These are phyloP conservation scores for Clarias magur DNA, from an alignment of 2,113 vertebrate species.

Conservation along the genomic window DNA sequence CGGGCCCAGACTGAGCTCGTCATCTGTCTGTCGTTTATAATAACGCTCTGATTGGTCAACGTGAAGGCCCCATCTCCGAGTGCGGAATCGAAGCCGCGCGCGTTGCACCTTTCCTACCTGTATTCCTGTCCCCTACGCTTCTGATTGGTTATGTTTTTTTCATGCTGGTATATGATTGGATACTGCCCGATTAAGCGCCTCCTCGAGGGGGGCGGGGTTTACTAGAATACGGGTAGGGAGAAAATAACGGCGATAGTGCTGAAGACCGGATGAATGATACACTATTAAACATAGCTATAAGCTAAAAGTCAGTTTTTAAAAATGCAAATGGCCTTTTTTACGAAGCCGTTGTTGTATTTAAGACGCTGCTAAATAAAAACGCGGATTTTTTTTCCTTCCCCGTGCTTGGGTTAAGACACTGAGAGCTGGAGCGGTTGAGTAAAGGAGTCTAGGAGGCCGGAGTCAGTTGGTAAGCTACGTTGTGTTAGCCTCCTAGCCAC, in stretches of 20 bases:
- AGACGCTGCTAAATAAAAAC: background rate
- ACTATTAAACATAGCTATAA: background rate
- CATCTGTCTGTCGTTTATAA: too few relatives aligned
- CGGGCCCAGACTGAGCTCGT: background rate
- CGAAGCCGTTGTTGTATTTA: background rate
- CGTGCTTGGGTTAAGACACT: background rate
- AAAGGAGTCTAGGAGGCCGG: constrained; percentile 5
- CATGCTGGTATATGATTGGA: background rate
- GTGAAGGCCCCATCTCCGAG: background rate
- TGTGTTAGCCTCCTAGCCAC: constrained; percentile 1
- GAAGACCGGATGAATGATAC: constrained; percentile 1
- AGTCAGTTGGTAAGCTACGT: constrained; percentile 39
- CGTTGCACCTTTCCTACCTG: background rate
- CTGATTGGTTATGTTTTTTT: background rate
- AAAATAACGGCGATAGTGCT: background rate
- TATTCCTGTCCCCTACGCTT: background rate
- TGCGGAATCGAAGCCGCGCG: background rate
- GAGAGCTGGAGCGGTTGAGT: background rate
- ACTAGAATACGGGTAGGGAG: constrained; percentile 1
- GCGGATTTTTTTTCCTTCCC: background rate
- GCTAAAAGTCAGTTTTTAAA: background rate
- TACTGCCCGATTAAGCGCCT: accelerated
- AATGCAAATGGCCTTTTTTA: background rate
- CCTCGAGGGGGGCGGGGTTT: background rate
- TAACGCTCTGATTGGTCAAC: too few relatives aligned